Conservation (phyloP, 2,797 vertebrate genomes). For the Falco biarmicus region DNA sequence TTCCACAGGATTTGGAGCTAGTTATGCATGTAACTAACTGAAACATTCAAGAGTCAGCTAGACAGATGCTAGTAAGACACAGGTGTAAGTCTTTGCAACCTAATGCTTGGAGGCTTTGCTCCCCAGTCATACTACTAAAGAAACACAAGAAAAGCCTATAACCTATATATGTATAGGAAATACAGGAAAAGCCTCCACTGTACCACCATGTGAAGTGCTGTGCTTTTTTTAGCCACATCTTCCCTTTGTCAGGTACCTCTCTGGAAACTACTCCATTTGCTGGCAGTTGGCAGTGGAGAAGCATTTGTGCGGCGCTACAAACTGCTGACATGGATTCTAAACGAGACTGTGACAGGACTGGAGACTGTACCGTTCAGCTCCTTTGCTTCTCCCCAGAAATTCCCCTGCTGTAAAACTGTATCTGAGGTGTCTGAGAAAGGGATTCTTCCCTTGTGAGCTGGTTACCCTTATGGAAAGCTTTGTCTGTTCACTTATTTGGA, state of each 20-base stretch:
- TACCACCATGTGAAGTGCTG: background rate
- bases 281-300: background rate
- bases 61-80: background rate
- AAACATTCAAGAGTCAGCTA: background rate
- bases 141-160: background rate
- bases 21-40: background rate
- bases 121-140: background rate
- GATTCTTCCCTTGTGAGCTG: background rate
- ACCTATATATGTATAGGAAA: background rate
- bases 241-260: background rate
- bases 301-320: background rate
- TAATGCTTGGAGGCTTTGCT: background rate
- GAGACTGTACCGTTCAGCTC: background rate
- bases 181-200: background rate
- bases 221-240: background rate
- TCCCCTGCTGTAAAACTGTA: background rate
- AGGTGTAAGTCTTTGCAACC: background rate
- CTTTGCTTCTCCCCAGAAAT: background rate
- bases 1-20: background rate
- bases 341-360: background rate
- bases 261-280: background rate
- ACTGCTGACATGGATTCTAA: background rate
- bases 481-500: conserved; percentile 19
- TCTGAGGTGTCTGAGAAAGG: background rate
- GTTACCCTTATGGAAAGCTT: background rate